These are phyloP conservation scores for Bombus terrestris DNA, from an alignment of 1,140 invertebrate genomes.

Conservation along the genomic window DNA sequence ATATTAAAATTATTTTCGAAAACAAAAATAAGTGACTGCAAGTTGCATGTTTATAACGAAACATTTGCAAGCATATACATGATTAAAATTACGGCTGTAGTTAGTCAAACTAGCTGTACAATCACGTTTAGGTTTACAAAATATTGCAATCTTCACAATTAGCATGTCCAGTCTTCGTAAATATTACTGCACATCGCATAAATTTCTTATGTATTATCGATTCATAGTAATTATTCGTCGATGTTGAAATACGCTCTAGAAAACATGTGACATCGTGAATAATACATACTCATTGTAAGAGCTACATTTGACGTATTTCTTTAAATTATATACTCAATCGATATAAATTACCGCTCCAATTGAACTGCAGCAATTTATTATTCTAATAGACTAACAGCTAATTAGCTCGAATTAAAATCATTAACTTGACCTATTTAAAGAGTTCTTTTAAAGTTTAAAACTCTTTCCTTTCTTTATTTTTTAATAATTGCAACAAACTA, in stretches of 20 bases:
- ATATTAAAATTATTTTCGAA: conserved; percentile 38
- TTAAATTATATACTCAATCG: conserved; percentile 27
- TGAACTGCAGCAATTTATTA: conserved; percentile 33
- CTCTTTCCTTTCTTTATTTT: background rate
- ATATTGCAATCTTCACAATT: conserved; percentile 40
- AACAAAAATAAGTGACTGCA: conserved; percentile 21
- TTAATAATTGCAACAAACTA: conserved; percentile 26
- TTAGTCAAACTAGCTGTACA: conserved; percentile 52
- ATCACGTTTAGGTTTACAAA: conserved; percentile 59
- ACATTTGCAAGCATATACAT: conserved; percentile 40
- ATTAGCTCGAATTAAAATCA: conserved; percentile 15
- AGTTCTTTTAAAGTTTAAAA: conserved; percentile 12
- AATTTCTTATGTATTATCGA: conserved; percentile 22
- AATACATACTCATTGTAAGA: conserved; percentile 6
- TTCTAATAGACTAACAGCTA: conserved; percentile 29
- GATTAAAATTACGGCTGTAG: conserved; percentile 46
- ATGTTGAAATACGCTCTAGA: conserved; percentile 33
- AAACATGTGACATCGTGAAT: conserved; percentile 13
- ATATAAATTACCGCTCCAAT: conserved; percentile 22
- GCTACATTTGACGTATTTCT: conserved; percentile 32
- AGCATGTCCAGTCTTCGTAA: conserved; percentile 40
- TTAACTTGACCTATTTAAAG: conserved; percentile 11
- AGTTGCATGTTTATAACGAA: conserved; percentile 11
- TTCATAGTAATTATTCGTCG: conserved; percentile 15
- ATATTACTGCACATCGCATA: conserved; percentile 23